Base-by-base conservation (phyloP, 2,113 vertebrate species). In the Scophthalmus maximus region DNA sequence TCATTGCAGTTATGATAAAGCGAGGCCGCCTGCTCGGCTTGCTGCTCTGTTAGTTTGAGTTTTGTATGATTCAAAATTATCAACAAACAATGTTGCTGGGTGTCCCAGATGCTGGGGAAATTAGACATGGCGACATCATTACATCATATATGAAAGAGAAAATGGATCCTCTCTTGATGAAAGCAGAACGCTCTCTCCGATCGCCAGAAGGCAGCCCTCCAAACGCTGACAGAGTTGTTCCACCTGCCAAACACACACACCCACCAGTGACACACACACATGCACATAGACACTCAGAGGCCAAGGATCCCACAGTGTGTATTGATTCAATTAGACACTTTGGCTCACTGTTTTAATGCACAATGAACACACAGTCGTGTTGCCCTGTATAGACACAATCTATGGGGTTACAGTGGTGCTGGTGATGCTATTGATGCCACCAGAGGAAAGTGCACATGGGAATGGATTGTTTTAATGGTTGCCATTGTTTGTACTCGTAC, bases 241-340 rank as follows among this genome's bases (percentile, higher is more conserved):
- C 76, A 87, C 47, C 62, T 71, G 81, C 71, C 64, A 77, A 62
- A 74, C 58, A 74, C 72, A 78, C 49, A 71, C 61, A 29, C 55
- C 26, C 32, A 38, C 47, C 32, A 27, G 25, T 59, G 30, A 51
- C 60, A 30, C 27, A 61, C 27, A 61, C 44, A 27, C 73, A 67
- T 38, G 32, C 46, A 64, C 32, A 20, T 42, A 17, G 53, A 49
- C 38, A 40, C 34, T 55, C 63, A 38, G 46, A 50, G 29, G 51
- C 62, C 36, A 61, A 67, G 20, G 25, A 55, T 62, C 63, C 57
- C 29, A 42, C 57, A n/a, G 47, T 25, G 58, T 53, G 49, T 56
- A 55, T 22, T 65, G 55, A 89, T 88, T 89, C 44, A 85, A 83
- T 91, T 72, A 87, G 68, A 81, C 53, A 77, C 46, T 63, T 76